Base-by-base conservation (phyloP, 2,797 vertebrate species). In the Eupleurogrammus muticus region DNA sequence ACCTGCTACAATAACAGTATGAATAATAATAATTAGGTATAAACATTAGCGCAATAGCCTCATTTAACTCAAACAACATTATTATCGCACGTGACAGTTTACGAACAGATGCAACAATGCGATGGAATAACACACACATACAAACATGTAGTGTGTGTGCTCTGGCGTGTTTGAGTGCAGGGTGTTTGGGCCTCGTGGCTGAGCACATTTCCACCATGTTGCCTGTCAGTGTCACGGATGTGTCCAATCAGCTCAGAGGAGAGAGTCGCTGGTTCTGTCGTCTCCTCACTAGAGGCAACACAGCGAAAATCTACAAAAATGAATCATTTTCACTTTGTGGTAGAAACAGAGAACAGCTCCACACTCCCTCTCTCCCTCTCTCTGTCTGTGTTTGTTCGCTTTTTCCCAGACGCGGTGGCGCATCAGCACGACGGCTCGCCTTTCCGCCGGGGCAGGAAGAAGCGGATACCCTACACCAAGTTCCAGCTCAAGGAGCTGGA, bases 401-500 rank as follows among this genome's bases (percentile, higher is more conserved):
- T 42, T 12, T 28, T 67, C 77, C 73, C 93, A 95, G 95, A 95
- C 87, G 94, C 90, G 67, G 94, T 94, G 73, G 92, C 89, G 42
- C 94, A 95, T 77, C 94, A 95, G 79, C 94, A 95, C 80, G 95
- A 95, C 75, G 91, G 92, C 60, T 90, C 90, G 65, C 88, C 92
- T 38, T 95, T 95, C 86, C 94, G 95, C 81, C 90, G 94, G 2
- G 95, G 94, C 53, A 81, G 95, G 57, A 95, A 95, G 91, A 95
- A 95, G 84, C 89, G 95, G 67, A 94, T 95, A 76, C 95, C 95
- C 17, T 95, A 95, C 88, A 95, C 94, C 50, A 95, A 95, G 77
- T 55, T 94, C 9, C 95, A 95, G 73, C 93, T 95, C 19, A 95
- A 94, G 61, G 95, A 95, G 70, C 90, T 95, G 86, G 94, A 95